Evolutionary conservation across 1,140 invertebrate species (phyloP).

Genomic region (Aporrectodea caliginosa): DNA sequence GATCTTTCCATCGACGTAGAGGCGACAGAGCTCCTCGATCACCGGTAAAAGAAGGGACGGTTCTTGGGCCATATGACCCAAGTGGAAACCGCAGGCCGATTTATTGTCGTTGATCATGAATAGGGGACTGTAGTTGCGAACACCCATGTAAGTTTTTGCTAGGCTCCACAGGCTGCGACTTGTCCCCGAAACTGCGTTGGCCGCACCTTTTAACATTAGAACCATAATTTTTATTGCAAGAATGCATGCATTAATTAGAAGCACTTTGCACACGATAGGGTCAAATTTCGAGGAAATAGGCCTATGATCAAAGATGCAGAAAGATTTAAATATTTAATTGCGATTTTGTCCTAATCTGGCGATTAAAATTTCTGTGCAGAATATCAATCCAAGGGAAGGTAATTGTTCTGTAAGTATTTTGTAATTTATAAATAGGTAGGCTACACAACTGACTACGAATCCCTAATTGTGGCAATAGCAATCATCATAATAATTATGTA

Average conservation of each 20-base stretch:
- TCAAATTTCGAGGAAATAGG: too few species aligned
- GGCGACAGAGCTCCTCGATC: conserved; percentile 67
- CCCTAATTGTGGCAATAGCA: too few species aligned
- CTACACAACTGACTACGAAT: too few species aligned
- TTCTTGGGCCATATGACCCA: conserved; percentile 56
- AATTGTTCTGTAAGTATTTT: too few species aligned
- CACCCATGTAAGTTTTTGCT: conserved; percentile 7
- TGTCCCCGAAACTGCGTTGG: conserved; percentile 10
- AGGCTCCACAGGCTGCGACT: conserved; percentile 13
- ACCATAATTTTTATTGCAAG: neutral
- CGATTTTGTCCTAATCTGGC: too few species aligned
- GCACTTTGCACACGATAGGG: too few species aligned
- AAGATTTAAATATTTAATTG: too few species aligned
- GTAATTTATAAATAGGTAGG: too few species aligned
- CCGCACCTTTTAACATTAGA: conserved; percentile 6
- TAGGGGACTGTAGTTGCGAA: conserved; percentile 18
- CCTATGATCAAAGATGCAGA: too few species aligned
- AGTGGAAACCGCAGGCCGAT: conserved; percentile 13
- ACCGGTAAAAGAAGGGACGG: conserved; percentile 66
- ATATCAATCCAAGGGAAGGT: too few species aligned
- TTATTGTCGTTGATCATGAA: conserved; percentile 22
- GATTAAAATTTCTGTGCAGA: too few species aligned
- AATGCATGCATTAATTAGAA: neutral
- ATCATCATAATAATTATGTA: too few species aligned
- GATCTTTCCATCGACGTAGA: conserved; percentile 73